Evolutionary conservation across 2,797 vertebrate genomes (phyloP).

Genomic region (Pangasius djambal): DNA sequence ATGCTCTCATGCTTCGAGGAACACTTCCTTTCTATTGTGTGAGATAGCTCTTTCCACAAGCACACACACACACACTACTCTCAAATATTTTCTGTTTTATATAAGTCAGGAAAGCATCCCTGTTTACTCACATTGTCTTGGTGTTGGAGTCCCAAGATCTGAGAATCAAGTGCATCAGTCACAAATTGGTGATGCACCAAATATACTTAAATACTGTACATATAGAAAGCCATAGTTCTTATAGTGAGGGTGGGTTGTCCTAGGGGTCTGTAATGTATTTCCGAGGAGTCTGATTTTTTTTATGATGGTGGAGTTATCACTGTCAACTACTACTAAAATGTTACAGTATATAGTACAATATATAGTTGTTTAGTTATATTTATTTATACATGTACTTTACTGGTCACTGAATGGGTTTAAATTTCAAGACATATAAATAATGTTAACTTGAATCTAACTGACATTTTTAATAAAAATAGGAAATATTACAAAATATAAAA

Average conservation of each 20-base stretch:
- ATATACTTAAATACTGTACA: not conserved
- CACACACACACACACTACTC: conserved; percentile 22
- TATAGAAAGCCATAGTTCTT: not conserved
- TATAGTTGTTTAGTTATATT: not conserved
- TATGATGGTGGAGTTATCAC: not conserved
- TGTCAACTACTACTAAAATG: not conserved
- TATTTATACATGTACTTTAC: not conserved
- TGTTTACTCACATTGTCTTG: conserved; percentile 55
- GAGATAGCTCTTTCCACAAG: conserved; percentile 49
- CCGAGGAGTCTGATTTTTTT: not conserved
- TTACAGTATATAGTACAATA: too few relatives aligned
- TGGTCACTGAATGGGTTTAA: not conserved
- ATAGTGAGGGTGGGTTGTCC: not conserved
- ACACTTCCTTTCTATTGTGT: conserved; percentile 53
- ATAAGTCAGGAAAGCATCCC: conserved; percentile 54
- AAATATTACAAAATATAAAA: not conserved
- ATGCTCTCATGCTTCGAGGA: conserved; percentile 51
- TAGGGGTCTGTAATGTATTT: not conserved
- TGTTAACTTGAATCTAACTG: not conserved
- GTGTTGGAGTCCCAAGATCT: conserved; percentile 42
- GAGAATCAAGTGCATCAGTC: conserved; percentile 26
- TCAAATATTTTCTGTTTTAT: conserved; percentile 36
- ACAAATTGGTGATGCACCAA: conserved; percentile 4
- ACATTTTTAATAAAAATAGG: not conserved
- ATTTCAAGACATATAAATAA: not conserved